phyloP scores from a whole-genome alignment of 2,888 invertebrate genomes.

The Synanthedon tipuliformis region DNA sequence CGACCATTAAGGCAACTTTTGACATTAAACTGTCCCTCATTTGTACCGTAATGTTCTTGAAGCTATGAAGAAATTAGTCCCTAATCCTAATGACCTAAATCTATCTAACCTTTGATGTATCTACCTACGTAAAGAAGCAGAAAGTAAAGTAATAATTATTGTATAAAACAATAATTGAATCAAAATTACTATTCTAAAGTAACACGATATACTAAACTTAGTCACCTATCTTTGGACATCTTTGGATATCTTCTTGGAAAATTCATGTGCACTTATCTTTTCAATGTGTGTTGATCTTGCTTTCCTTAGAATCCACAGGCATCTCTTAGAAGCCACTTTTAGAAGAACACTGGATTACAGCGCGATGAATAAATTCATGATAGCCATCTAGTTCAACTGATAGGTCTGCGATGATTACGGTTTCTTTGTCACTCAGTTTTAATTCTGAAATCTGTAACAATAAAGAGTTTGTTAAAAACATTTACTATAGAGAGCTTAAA shows the following conservation, averaged over 20 bases:
- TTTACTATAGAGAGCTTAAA: no score
- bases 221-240: slow-evolving; percentile 19
- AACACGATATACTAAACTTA: slow-evolving; percentile 14
- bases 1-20: slow-evolving; percentile 59
- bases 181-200: background rate
- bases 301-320: slow-evolving; percentile 4
- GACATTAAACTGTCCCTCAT: slow-evolving; percentile 9
- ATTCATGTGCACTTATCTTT: slow-evolving; percentile 1
- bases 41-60: slow-evolving; percentile 1
- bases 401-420: no score
- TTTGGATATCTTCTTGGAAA: slow-evolving; percentile 35
- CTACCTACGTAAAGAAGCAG: background rate
- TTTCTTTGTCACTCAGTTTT: no score
- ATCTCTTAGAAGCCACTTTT: slow-evolving; percentile 7
- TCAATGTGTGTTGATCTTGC: slow-evolving; percentile 18
- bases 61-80: background rate
- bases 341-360: background rate
- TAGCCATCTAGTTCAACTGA: no score
- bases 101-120: slow-evolving; percentile 1
- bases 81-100: slow-evolving; percentile 1
- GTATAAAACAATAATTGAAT: background rate
- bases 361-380: no score
- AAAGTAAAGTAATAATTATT: background rate
- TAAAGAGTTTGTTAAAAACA: no score
- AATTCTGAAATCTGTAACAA: no score